These are phyloP conservation scores for Sycophila sp. DNA, from an alignment of 1,140 invertebrate species.

Conservation along the genomic window DNA sequence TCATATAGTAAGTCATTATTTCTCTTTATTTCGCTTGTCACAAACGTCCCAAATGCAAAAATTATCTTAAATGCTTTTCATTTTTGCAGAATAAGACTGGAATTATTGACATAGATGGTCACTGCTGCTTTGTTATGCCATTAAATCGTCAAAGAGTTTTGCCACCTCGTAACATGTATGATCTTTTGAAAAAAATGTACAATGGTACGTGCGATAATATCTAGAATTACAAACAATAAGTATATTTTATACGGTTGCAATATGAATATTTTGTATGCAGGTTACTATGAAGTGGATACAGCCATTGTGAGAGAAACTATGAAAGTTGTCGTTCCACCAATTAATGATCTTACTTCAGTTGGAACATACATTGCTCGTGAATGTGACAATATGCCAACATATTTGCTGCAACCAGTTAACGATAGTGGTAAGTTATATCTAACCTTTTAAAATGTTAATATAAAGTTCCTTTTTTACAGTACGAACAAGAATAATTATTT, in stretches of 20 bases:
- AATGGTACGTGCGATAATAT: slow-evolving; percentile 65
- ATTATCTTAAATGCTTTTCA: slow-evolving; percentile 27
- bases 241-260: slow-evolving; percentile 9
- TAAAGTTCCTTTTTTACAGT: slow-evolving; percentile 3
- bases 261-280: slow-evolving; percentile 56
- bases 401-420: slow-evolving; percentile 74
- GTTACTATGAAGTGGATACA: slow-evolving; percentile 86
- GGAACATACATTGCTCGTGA: slow-evolving; percentile 78
- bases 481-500: slow-evolving; percentile 7
- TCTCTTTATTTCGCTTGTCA: neutral
- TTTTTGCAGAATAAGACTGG: slow-evolving; percentile 78
- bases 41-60: neutral
- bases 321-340: slow-evolving; percentile 77
- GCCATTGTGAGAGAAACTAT: slow-evolving; percentile 80
- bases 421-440: slow-evolving; percentile 49
- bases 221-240: neutral
- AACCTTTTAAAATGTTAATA: neutral
- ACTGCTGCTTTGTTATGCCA: slow-evolving; percentile 89
- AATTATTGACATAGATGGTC: slow-evolving; percentile 82
- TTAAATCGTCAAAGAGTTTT: slow-evolving; percentile 81
- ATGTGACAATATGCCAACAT: slow-evolving; percentile 78
- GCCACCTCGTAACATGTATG: slow-evolving; percentile 79
- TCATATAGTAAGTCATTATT: slow-evolving; percentile 69
- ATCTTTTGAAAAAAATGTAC: slow-evolving; percentile 83
- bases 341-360: slow-evolving; percentile 73